phyloP scores from a whole-genome alignment of 1,140 invertebrate species.

The Danaus plexippus region DNA sequence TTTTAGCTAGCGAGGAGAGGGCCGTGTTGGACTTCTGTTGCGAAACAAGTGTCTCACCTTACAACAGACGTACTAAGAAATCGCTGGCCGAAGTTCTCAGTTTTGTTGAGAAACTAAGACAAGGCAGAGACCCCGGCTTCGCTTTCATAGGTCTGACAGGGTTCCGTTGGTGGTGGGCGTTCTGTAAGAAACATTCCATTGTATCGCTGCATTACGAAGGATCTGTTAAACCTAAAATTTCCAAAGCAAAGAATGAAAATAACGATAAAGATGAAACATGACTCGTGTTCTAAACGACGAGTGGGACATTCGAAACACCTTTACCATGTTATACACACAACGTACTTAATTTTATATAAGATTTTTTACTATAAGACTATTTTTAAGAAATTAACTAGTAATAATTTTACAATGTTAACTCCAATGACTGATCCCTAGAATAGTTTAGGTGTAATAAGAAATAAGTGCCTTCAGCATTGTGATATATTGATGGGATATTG shows the following conservation, averaged over 20 bases:
- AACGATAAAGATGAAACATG: constrained; percentile 40
- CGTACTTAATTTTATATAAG: too few relatives aligned
- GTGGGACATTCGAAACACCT: too few relatives aligned
- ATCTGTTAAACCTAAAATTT: constrained; percentile 27
- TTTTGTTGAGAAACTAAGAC: constrained; percentile 77
- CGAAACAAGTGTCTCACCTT: constrained; percentile 79
- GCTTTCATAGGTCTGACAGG: constrained; percentile 78
- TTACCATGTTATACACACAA: too few relatives aligned
- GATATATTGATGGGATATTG: too few relatives aligned
- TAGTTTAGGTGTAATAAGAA: background rate
- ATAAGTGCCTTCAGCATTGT: background rate
- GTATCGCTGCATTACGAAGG: constrained; percentile 66
- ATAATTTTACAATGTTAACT: too few relatives aligned
- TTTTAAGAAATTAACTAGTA: too few relatives aligned
- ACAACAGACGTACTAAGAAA: constrained; percentile 81
- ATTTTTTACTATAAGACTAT: too few relatives aligned
- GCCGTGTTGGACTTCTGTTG: constrained; percentile 82
- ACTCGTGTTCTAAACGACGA: background rate
- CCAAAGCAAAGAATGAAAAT: constrained; percentile 35
- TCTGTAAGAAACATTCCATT: constrained; percentile 84
- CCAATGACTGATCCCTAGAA: background rate
- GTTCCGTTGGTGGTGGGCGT: constrained; percentile 87
- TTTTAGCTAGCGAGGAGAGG: constrained; percentile 76
- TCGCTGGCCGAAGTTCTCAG: constrained; percentile 76
- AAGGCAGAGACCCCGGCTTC: constrained; percentile 76